phyloP scores from a whole-genome alignment of 2,888 invertebrate genomes.

The Dexiosoma caninum region DNA sequence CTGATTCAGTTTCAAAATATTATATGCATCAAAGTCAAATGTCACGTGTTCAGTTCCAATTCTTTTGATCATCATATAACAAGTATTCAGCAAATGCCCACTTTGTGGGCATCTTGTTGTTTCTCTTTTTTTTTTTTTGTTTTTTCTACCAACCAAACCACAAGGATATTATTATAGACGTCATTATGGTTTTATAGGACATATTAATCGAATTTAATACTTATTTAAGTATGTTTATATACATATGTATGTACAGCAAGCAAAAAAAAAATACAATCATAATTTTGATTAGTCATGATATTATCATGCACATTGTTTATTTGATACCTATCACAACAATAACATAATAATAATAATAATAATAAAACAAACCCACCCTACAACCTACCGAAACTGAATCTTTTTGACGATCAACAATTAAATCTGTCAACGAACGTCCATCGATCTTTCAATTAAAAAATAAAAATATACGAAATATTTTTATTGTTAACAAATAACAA shows the following conservation, averaged over 20 bases:
- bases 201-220: slow-evolving; percentile 14
- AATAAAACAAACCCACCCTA: slow-evolving; percentile 4
- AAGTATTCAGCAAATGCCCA: background rate
- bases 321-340: slow-evolving; percentile 40
- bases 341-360: background rate
- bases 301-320: slow-evolving; percentile 43
- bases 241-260: background rate
- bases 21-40: no score
- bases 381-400: slow-evolving; percentile 4
- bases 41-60: background rate
- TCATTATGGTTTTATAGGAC: slow-evolving; percentile 11
- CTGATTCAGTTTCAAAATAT: no score
- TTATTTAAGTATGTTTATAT: background rate
- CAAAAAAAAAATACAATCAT: background rate
- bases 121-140: background rate
- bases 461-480: slow-evolving; percentile 11
- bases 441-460: slow-evolving; percentile 8
- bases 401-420: slow-evolving; percentile 29
- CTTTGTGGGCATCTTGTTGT: background rate
- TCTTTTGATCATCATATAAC: background rate
- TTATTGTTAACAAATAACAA: slow-evolving; percentile 17
- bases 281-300: slow-evolving; percentile 34
- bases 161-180: slow-evolving; percentile 10
- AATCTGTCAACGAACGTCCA: slow-evolving; percentile 36
- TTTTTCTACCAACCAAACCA: background rate